Evolutionary conservation across 2,888 invertebrate genomes (phyloP).

Genomic region (Apamea sordens): DNA sequence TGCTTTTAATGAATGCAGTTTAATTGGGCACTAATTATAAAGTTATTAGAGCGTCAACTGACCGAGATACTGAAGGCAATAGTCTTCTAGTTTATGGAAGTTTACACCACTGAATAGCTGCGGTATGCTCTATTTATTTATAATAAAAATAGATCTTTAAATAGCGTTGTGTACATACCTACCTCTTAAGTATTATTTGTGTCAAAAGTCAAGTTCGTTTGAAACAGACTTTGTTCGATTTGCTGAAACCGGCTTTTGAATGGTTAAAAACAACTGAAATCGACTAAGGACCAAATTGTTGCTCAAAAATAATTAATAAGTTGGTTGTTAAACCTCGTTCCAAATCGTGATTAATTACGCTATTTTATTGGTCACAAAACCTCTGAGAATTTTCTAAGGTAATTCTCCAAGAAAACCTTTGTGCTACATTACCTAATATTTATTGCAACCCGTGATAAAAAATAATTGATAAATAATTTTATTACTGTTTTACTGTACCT

Average conservation of each 20-base stretch:
- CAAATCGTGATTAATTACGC: not conserved
- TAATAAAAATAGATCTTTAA: not conserved
- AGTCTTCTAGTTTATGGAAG: slow-evolving; percentile 52
- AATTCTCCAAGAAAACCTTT: not conserved
- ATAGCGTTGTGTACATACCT: not conserved
- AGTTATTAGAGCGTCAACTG: slow-evolving; percentile 76
- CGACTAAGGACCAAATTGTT: not conserved
- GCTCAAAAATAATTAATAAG: not conserved
- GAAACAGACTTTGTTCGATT: not conserved
- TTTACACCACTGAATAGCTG: slow-evolving; percentile 28
- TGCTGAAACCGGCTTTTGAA: not conserved
- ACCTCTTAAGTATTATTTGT: not conserved
- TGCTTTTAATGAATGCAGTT: slow-evolving; percentile 12
- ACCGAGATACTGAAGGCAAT: slow-evolving; percentile 74
- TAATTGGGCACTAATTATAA: slow-evolving; percentile 50
- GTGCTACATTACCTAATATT: not conserved
- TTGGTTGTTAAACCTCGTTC: not conserved
- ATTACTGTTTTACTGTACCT: not conserved
- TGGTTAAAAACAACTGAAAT: not conserved
- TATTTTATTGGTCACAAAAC: no score
- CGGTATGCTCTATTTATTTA: not conserved
- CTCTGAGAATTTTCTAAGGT: not conserved
- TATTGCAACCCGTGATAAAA: not conserved
- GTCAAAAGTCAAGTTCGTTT: not conserved
- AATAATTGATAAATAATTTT: not conserved